phyloP scores from a whole-genome alignment of 2,888 invertebrate species.

The Tipula helvola region DNA sequence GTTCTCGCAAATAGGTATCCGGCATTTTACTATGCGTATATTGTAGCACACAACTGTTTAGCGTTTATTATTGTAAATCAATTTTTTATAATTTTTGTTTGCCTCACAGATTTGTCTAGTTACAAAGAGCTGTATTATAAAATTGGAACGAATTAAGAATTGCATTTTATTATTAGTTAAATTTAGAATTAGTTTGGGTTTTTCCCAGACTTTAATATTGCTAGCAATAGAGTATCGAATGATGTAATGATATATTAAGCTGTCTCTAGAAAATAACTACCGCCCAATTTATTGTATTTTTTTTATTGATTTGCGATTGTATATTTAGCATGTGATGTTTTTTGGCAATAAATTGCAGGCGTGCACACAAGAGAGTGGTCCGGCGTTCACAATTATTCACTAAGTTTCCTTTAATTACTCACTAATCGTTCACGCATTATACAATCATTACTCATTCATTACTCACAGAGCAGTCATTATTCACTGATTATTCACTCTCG shows the following conservation, averaged over 20 bases:
- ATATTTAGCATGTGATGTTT: too few relatives aligned
- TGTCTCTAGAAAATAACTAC: too few relatives aligned
- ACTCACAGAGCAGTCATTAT: too few relatives aligned
- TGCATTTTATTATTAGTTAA: not conserved
- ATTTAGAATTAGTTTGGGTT: not conserved
- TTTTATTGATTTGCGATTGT: too few relatives aligned
- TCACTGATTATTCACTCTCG: too few relatives aligned
- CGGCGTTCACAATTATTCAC: too few relatives aligned
- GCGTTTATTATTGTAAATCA: not conserved
- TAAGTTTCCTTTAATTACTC: too few relatives aligned
- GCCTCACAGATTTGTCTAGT: not conserved
- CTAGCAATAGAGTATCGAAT: not conserved
- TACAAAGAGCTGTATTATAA: not conserved
- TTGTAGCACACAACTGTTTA: not conserved
- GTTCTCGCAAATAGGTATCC: not conserved
- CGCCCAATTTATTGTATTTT: too few relatives aligned
- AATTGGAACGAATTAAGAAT: not conserved
- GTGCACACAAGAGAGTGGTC: too few relatives aligned
- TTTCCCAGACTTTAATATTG: not conserved
- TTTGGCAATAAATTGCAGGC: too few relatives aligned
- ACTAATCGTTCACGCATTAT: too few relatives aligned
- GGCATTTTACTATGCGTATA: not conserved
- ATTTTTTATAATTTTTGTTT: not conserved
- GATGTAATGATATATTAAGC: not conserved
- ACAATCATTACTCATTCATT: too few relatives aligned